Evolutionary conservation across 2,888 invertebrate species (phyloP).

Genomic region (Troides oblongomaculatus): DNA sequence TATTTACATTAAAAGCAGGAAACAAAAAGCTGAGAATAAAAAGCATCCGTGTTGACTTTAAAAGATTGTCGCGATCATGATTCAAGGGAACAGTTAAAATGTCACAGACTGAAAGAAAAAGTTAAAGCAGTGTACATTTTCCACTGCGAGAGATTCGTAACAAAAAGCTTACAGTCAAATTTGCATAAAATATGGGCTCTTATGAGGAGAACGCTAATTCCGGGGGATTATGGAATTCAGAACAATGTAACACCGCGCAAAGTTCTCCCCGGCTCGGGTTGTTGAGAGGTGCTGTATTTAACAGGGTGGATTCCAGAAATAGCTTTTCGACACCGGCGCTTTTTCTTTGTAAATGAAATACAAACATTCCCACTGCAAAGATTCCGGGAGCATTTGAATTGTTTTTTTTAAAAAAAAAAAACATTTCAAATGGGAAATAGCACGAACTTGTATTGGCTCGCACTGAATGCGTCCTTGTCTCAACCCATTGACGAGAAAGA

Average conservation of each 20-base stretch:
- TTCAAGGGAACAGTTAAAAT: no score
- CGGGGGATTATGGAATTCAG: slow-evolving; percentile 21
- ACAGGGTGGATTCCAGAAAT: slow-evolving; percentile 15
- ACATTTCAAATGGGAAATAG: no score
- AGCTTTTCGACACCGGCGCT: background rate
- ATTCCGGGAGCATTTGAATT: background rate
- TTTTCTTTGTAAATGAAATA: slow-evolving; percentile 4
- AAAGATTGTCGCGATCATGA: no score
- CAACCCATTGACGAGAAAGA: no score
- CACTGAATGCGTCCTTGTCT: no score
- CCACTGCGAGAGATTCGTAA: slow-evolving; percentile 7
- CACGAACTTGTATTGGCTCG: no score
- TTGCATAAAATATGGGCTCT: slow-evolving; percentile 21
- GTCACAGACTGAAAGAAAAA: background rate
- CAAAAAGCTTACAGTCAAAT: slow-evolving; percentile 13
- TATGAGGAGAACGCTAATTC: slow-evolving; percentile 16
- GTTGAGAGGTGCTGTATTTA: slow-evolving; percentile 8
- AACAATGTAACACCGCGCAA: slow-evolving; percentile 11
- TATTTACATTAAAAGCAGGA: no score
- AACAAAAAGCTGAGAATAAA: no score
- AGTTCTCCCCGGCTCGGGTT: slow-evolving; percentile 13
- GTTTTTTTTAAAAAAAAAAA: background rate
- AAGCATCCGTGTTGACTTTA: no score
- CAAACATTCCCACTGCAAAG: background rate
- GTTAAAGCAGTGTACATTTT: background rate